Conservation (phyloP, 2,888 invertebrate genomes). For the Rhopalosiphum nymphaeae region DNA sequence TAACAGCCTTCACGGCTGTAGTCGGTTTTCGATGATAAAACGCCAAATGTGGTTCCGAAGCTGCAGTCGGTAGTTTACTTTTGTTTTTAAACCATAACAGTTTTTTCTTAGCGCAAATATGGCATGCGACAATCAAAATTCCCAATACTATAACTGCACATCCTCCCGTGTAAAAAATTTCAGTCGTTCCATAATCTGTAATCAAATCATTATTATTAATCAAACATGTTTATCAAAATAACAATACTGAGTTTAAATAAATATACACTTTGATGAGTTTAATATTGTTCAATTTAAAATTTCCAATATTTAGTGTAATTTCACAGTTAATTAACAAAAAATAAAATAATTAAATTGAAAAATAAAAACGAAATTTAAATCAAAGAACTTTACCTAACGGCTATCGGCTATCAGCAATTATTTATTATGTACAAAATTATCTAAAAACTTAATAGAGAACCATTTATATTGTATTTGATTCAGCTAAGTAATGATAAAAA, state of each 20-base stretch:
- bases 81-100: slow-evolving; percentile 56
- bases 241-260: neutral
- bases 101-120: slow-evolving; percentile 53
- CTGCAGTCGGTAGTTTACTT: slow-evolving; percentile 62
- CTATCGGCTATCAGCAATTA: neutral
- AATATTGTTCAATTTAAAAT: neutral
- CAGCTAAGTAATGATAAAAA: neutral
- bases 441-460: neutral
- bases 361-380: neutral
- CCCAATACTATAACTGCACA: slow-evolving; percentile 24
- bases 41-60: slow-evolving; percentile 70
- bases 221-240: neutral
- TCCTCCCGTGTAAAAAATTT: neutral
- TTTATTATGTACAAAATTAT: neutral
- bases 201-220: neutral
- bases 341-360: neutral
- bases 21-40: slow-evolving; percentile 80
- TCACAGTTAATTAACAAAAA: neutral
- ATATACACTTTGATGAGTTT: neutral
- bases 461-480: neutral
- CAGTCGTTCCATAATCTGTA: slow-evolving; percentile 45
- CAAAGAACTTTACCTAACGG: neutral
- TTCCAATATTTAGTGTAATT: neutral
- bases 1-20: slow-evolving; percentile 87
- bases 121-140: slow-evolving; percentile 24